Evolutionary conservation across 1,140 invertebrate species (phyloP), one percentile per base, ranked within the genome.

Genomic region (Ephestia elutella): DNA sequence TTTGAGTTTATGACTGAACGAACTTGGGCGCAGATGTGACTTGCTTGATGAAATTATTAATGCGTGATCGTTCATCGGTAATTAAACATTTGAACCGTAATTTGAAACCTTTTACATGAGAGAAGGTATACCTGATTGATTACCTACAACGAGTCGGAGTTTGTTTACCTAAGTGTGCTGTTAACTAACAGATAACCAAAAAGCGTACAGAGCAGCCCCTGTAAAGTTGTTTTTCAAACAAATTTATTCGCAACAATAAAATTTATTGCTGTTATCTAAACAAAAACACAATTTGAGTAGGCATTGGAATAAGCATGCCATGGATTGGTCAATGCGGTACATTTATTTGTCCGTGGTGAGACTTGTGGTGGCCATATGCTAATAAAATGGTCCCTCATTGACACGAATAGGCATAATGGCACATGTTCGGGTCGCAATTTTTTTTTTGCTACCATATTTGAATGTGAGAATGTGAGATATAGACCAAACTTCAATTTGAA

Each of bases 261-360:
- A 32, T 44, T 44, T 44, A 15, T 44, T 15, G 13, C 2, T 44
- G 2, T 15, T 2, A 44, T n/a, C 13, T 70, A 79, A 82, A 82
- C 82, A 85, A 85, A 82, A 82, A 78, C 74, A 80, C 73, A 82
- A 85, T 82, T 82, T 80, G 72, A 60, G 11, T 38, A 60, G 61
- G 25, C n/a, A n/a, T n/a, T n/a, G n/a, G n/a, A n/a, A 64, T 63
- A 65, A 66, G 77, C 38, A 7, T 15, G 30, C 30, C 30, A 32
- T 15, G 38, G 1, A 8, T 32, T 44, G 38, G 38, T 44, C 38
- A 44, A 44, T 44, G n/a, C 38, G 13, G 38, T 15, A 44, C 38
- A 10, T 44, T 44, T 15, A 44, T 15, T 17, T 17, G 38, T 15
- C 38, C 15, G 15, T 49, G 56, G 61, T 38, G 58, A 62, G 13